phyloP scores from a whole-genome alignment of 2,888 invertebrate species.

The Dascillus cervinus region DNA sequence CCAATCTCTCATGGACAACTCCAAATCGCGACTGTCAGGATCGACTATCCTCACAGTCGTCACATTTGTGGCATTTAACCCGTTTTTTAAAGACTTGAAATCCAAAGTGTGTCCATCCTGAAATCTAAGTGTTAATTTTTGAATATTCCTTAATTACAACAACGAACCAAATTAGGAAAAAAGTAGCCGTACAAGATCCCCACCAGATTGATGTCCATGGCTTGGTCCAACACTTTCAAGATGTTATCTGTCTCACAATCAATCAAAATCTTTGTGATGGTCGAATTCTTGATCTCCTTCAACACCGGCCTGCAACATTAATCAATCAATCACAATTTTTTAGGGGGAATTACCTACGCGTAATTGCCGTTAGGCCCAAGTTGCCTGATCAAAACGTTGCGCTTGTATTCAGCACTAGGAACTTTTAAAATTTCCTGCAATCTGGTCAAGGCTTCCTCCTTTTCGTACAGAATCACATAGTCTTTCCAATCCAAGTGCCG shows the following conservation, averaged over 20 bases:
- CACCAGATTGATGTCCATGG: constrained; percentile 71
- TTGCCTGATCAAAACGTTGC: too few relatives aligned
- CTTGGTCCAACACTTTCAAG: constrained; percentile 52
- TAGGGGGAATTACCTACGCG: too few relatives aligned
- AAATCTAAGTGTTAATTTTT: too few relatives aligned
- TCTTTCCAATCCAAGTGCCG: constrained; percentile 2
- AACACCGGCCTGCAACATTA: constrained; percentile 53
- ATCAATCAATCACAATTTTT: too few relatives aligned
- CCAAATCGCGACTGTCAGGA: constrained; percentile 46
- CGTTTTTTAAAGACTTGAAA: constrained; percentile 49
- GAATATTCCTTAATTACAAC: too few relatives aligned
- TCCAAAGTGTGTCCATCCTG: constrained; percentile 59
- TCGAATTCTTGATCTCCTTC: constrained; percentile 66
- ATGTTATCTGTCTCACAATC: constrained; percentile 65
- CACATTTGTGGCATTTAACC: constrained; percentile 59
- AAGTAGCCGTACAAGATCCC: constrained; percentile 61
- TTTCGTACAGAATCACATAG: constrained; percentile 2
- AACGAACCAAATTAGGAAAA: constrained; percentile 54
- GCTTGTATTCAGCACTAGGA: background rate
- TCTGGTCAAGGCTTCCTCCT: constrained; percentile 1
- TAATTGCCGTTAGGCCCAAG: too few relatives aligned
- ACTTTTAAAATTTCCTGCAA: constrained; percentile 1
- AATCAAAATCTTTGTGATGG: constrained; percentile 65
- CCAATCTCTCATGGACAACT: constrained; percentile 43
- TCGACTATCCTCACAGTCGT: constrained; percentile 61